Evolutionary conservation across 64 coral and sea anemone species (phyloP).

Genomic region (Montipora sp.): DNA sequence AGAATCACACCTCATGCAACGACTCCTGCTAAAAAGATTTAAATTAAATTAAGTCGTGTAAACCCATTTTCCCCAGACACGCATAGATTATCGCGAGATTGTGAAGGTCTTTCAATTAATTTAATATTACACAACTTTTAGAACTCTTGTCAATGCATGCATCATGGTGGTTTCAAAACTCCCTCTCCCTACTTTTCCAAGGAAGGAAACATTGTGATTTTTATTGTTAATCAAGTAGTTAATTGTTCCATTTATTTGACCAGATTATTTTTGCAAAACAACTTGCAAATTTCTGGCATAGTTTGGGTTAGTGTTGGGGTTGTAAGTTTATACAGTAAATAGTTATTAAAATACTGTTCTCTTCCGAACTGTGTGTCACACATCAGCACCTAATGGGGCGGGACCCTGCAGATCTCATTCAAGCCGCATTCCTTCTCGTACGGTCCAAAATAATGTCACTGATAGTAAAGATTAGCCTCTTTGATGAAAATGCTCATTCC

Average conservation of each 20-base stretch:
- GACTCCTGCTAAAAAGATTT: not conserved
- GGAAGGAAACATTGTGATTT: not conserved
- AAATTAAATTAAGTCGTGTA: not conserved
- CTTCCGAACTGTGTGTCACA: not conserved
- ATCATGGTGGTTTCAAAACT: not conserved
- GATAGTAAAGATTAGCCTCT: conserved; percentile 33
- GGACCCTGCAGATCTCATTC: conserved; percentile 24
- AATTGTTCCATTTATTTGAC: not conserved
- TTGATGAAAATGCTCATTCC: conserved; percentile 1
- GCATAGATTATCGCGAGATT: not conserved
- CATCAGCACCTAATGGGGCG: conserved; percentile 43
- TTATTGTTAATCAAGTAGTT: not conserved
- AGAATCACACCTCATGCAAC: not conserved
- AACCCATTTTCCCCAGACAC: not conserved
- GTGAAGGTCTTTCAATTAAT: too few species aligned
- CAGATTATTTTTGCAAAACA: conserved; percentile 16
- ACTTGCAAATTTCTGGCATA: not conserved
- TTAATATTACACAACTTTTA: not conserved
- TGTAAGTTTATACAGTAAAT: conserved; percentile 51
- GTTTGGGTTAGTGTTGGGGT: not conserved
- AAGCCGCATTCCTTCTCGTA: conserved; percentile 46
- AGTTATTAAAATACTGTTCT: conserved; percentile 40
- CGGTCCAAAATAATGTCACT: not conserved
- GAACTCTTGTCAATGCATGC: not conserved
- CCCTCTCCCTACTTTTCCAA: not conserved